Percentiles rank a stretch among this genome's conserved stretches.
Evolutionary conservation across 2,888 invertebrate species (phyloP).

Genomic region (Volucella zonaria): DNA sequence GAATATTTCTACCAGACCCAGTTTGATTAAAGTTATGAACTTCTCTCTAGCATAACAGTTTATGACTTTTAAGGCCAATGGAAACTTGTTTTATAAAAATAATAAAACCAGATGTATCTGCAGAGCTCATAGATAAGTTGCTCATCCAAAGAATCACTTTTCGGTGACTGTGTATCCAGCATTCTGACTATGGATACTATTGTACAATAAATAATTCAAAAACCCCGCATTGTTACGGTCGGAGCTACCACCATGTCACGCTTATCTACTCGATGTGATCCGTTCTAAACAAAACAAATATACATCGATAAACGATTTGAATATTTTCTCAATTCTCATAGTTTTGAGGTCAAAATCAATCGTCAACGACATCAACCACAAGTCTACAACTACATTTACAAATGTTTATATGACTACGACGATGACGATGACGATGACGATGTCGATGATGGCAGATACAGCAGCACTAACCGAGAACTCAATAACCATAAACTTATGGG

Average conservation of each 20-base stretch:
- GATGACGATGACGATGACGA: constrained; percentile 4
- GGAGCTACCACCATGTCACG: constrained; percentile 1
- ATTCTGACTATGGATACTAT: neutral
- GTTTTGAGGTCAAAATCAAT: constrained; percentile 59
- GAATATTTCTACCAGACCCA: neutral
- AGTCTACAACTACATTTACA: neutral
- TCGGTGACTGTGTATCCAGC: no score
- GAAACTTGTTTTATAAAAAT: no score
- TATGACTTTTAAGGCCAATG: no score
- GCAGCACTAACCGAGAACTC: constrained; percentile 20
- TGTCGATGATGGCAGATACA: constrained; percentile 15
- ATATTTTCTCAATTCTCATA: constrained; percentile 55
- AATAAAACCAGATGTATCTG: no score
- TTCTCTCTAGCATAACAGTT: no score
- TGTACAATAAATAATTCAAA: neutral
- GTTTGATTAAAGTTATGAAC: no score
- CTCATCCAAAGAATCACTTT: no score
- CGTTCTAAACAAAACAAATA: constrained; percentile 22
- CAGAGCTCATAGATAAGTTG: no score
- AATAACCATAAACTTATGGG: constrained; percentile 52
- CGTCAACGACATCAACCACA: neutral
- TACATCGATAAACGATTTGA: constrained; percentile 37
- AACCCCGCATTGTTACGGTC: constrained; percentile 10
- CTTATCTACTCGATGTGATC: neutral
- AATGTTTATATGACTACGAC: neutral